Conservation (phyloP, 2,797 vertebrate species). For the Acrossocheilus fasciatus region DNA sequence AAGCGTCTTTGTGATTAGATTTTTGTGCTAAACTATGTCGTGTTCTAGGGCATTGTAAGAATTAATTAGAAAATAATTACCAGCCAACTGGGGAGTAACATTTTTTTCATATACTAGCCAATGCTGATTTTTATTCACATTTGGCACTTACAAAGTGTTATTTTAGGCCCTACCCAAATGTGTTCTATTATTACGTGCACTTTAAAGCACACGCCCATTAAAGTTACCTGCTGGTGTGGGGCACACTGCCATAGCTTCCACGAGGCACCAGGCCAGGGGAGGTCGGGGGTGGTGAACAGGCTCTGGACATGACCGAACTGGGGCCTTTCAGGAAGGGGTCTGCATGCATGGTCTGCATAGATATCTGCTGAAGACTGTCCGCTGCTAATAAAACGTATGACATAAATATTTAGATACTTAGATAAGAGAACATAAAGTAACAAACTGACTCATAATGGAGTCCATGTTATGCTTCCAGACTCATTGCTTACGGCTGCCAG, state of each 20-base stretch:
- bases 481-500: slow-evolving; percentile 83
- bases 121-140: neutral
- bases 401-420: neutral
- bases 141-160: neutral
- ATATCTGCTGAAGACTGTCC: slow-evolving; percentile 95
- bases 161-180: neutral
- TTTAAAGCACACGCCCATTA: neutral
- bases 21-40: no score
- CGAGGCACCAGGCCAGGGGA: slow-evolving; percentile 79
- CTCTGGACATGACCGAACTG: slow-evolving; percentile 79
- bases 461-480: neutral
- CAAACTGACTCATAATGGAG: neutral
- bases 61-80: neutral
- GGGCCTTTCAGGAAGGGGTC: slow-evolving; percentile 93
- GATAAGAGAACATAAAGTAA: neutral
- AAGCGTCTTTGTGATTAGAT: no score
- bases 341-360: slow-evolving; percentile 93
- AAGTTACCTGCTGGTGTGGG: slow-evolving; percentile 83
- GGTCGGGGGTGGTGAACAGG: slow-evolving; percentile 86
- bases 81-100: neutral
- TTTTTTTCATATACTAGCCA: neutral
- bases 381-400: slow-evolving; percentile 75
- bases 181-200: neutral
- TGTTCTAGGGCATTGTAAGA: no score
- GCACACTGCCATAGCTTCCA: slow-evolving; percentile 91